These are phyloP conservation scores for Tolmerus cingulatus DNA, from an alignment of 2,888 invertebrate species.

Conservation along the genomic window DNA sequence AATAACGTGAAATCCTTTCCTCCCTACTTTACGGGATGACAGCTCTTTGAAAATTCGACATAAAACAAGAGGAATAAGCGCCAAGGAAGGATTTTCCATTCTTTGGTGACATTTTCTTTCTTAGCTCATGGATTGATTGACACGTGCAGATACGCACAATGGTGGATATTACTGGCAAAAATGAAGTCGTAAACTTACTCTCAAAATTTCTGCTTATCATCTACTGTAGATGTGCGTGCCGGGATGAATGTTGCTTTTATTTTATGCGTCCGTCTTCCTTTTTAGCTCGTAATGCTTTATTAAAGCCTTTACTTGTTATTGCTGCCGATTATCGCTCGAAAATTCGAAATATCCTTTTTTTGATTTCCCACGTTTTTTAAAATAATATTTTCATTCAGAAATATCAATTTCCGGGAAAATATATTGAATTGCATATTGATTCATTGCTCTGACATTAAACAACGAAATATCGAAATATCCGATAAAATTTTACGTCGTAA, in stretches of 20 bases:
- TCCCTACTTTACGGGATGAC: background rate
- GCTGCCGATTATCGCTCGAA: background rate
- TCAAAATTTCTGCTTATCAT: background rate
- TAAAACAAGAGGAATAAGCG: slow-evolving; percentile 18
- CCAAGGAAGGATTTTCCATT: background rate
- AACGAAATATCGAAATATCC: background rate
- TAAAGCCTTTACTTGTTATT: background rate
- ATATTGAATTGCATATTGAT: background rate
- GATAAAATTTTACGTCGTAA: background rate
- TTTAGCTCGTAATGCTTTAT: background rate
- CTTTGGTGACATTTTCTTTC: background rate
- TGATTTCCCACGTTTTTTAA: background rate
- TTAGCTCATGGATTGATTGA: slow-evolving; percentile 10
- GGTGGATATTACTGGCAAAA: background rate
- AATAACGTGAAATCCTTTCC: background rate
- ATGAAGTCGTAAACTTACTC: slow-evolving; percentile 10
- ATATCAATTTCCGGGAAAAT: background rate
- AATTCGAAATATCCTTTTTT: background rate
- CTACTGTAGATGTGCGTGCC: background rate
- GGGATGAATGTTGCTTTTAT: background rate
- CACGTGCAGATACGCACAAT: background rate
- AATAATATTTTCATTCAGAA: background rate
- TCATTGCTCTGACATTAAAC: background rate
- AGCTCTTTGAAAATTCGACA: slow-evolving; percentile 28
- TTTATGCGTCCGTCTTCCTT: background rate